A percentile compares a stretch with the other conserved stretches of the same genome.
Conservation (phyloP, 2,888 invertebrate genomes). For the Epinotia demarniana region DNA sequence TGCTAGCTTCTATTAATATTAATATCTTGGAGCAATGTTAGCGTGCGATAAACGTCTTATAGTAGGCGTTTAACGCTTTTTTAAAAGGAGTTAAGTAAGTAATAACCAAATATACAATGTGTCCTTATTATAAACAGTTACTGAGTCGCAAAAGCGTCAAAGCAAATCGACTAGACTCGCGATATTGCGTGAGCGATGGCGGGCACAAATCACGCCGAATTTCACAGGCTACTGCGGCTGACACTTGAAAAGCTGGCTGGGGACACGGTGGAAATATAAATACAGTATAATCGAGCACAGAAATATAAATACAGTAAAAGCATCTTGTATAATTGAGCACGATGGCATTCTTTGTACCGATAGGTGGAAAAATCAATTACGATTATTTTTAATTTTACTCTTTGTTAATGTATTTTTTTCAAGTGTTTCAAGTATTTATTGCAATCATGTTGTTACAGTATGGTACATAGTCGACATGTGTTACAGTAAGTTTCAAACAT, state of each 20-base stretch:
- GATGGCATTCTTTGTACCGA: too few relatives aligned
- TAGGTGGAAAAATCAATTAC: too few relatives aligned
- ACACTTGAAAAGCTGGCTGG: slow-evolving; percentile 30
- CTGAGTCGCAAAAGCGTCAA: neutral
- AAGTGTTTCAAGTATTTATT: too few relatives aligned
- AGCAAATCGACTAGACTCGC: neutral
- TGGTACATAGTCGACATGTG: too few relatives aligned
- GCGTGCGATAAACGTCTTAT: neutral
- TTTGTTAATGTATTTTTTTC: too few relatives aligned
- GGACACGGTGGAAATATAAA: neutral
- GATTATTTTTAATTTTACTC: too few relatives aligned
- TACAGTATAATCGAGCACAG: slow-evolving; percentile 3
- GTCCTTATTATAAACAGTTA: neutral
- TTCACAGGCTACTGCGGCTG: slow-evolving; percentile 36
- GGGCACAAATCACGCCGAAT: slow-evolving; percentile 37
- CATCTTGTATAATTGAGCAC: too few relatives aligned
- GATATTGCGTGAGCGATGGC: slow-evolving; percentile 26
- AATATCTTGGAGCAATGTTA: neutral
- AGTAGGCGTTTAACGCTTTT: neutral
- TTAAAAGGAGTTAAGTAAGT: neutral
- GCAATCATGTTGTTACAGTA: too few relatives aligned
- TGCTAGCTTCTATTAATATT: too few relatives aligned
- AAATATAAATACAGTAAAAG: slow-evolving; percentile 13
- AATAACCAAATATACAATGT: neutral
- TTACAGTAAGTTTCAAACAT: too few relatives aligned